phyloP scores from a whole-genome alignment of 2,888 invertebrate genomes.

The Rugalucina vietnamica region DNA sequence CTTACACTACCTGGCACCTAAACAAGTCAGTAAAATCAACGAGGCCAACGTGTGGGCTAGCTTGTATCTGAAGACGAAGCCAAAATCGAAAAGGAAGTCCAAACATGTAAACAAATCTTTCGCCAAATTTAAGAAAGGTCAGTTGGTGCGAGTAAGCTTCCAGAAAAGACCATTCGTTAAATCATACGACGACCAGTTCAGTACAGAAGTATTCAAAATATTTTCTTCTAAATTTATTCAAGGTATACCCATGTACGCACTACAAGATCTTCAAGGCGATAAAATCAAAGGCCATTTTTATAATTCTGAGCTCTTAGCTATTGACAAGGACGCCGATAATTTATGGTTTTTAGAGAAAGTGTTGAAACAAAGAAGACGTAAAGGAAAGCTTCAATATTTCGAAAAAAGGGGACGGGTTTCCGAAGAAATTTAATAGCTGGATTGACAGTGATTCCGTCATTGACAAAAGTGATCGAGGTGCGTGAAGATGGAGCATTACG shows the following conservation, averaged over 20 bases:
- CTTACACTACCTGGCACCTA: slow-evolving; percentile 3
- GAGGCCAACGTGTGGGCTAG: slow-evolving; percentile 13
- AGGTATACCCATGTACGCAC: slow-evolving; percentile 36
- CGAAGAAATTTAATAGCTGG: neutral
- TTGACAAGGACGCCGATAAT: slow-evolving; percentile 28
- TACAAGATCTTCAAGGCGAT: slow-evolving; percentile 18
- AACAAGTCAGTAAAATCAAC: neutral
- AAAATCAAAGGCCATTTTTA: slow-evolving; percentile 31
- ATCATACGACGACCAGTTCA: slow-evolving; percentile 16
- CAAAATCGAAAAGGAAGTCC: neutral
- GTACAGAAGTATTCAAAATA: slow-evolving; percentile 15
- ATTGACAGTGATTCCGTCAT: no score
- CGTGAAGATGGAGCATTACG: slow-evolving; percentile 14
- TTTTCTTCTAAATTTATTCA: neutral
- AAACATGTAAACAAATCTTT: neutral
- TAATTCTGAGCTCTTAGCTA: slow-evolving; percentile 24
- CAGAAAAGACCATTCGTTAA: neutral
- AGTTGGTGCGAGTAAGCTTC: neutral
- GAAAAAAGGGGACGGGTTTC: slow-evolving; percentile 32
- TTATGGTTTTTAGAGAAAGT: slow-evolving; percentile 28
- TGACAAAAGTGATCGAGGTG: neutral
- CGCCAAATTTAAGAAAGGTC: neutral
- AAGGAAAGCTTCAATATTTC: slow-evolving; percentile 7
- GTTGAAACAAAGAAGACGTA: slow-evolving; percentile 26
- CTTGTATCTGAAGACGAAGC: slow-evolving; percentile 23